phyloP scores from a whole-genome alignment of 2,888 invertebrate genomes.

The Drosophila koepferae region DNA sequence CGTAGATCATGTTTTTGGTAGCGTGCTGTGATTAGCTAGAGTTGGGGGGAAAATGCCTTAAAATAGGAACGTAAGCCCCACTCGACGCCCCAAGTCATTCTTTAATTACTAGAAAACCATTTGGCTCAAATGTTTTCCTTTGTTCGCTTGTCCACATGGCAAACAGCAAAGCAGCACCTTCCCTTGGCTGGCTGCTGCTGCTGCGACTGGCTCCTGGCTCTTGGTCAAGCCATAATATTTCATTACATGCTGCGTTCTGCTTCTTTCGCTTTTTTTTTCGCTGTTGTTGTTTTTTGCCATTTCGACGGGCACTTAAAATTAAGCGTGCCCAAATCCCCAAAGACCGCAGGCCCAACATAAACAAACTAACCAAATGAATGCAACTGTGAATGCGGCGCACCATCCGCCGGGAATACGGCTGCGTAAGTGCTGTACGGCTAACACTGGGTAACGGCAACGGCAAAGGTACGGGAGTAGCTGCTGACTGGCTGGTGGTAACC shows the following conservation, averaged over 20 bases:
- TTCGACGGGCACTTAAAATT: slow-evolving; percentile 83
- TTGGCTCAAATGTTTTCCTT: slow-evolving; percentile 70
- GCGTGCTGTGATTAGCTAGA: slow-evolving; percentile 56
- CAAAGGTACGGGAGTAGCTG: slow-evolving; percentile 17
- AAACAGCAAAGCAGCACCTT: slow-evolving; percentile 44
- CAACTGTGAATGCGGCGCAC: slow-evolving; percentile 55
- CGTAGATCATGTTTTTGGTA: slow-evolving; percentile 60
- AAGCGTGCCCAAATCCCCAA: slow-evolving; percentile 82
- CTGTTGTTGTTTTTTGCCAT: slow-evolving; percentile 62
- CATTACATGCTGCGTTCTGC: slow-evolving; percentile 63
- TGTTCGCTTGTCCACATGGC: slow-evolving; percentile 52
- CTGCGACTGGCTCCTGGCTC: background rate
- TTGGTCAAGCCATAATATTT: slow-evolving; percentile 72
- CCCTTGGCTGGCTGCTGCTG: slow-evolving; percentile 13
- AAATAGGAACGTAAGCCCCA: slow-evolving; percentile 46
- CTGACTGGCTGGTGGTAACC: slow-evolving; percentile 57
- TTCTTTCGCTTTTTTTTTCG: slow-evolving; percentile 22
- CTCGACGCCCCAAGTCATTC: slow-evolving; percentile 34
- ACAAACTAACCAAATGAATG: slow-evolving; percentile 81
- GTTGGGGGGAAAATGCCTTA: slow-evolving; percentile 24
- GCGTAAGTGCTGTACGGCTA: slow-evolving; percentile 13
- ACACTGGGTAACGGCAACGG: slow-evolving; percentile 19
- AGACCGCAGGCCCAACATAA: slow-evolving; percentile 78
- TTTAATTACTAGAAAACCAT: slow-evolving; percentile 75
- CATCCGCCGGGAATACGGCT: slow-evolving; percentile 60